Base-by-base conservation (phyloP, 2,113 vertebrate genomes). In the Zootoca vivipara region DNA sequence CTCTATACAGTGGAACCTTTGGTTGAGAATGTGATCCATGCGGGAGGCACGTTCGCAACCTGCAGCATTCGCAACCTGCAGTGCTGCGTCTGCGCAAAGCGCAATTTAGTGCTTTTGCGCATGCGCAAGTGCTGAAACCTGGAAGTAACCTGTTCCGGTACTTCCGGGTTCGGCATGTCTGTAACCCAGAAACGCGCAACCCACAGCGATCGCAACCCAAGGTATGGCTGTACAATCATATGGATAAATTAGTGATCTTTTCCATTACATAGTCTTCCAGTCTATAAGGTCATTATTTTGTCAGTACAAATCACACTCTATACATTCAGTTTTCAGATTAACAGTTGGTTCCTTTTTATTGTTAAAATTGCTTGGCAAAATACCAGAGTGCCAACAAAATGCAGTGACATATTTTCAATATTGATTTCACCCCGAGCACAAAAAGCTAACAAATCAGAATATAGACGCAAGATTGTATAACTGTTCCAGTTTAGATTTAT, bases 381-480 rank as follows among this genome's bases (percentile, higher is more conserved):
- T 93, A 79, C 82, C 72, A 87, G 65, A 38, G 16, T 20, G 70
- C 6, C 83, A 30, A 82, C 30, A 30, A 91, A 89, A 85, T 1
- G 1, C 52, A 90, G 33, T 7, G 16, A 35, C 38, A 35, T 87
- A 85, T 91, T 92, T 95, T 90, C 84, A 72, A 85, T 93, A 89
- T 74, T 90, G 89, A 46, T 79, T 35, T 79, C 58, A 62, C 33
- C 70, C 70, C 70, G 12, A n/a, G 30, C 78, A 46, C 67, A 82
- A 82, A 92, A 88, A 88, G 72, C 40, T 82, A 91, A 70, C 89
- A 93, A 92, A 92, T 93, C 84, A 81, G 16, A 91, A 82, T 73
- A 88, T 82, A 93, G 82, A 1, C 15, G 79, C 91, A 90, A 90
- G 89, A 88, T 88, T 90, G 73, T 52, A 73, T 93, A 84, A 28